phyloP scores from a whole-genome alignment of 2,888 invertebrate species.

The Synanthedon myopaeformis region DNA sequence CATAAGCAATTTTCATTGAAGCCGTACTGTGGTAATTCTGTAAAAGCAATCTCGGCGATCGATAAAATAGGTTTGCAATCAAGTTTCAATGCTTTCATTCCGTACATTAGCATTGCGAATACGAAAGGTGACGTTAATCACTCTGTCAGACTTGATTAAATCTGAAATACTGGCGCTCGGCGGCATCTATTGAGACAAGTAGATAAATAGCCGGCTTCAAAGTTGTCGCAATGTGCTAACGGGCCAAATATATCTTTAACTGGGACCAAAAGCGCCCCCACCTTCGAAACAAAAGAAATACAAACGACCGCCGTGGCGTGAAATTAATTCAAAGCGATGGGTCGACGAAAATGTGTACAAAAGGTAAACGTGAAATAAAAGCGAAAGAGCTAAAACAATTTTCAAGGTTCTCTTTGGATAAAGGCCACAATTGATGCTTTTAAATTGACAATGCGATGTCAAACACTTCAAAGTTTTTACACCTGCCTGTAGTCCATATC shows the following conservation, averaged over 20 bases:
- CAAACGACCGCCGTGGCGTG: conserved; percentile 51
- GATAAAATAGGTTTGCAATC: conserved; percentile 27
- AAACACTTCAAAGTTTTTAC: conserved; percentile 5
- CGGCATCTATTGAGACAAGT: conserved; percentile 53
- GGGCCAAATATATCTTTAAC: conserved; percentile 55
- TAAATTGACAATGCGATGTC: conserved; percentile 30
- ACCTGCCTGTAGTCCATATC: no score
- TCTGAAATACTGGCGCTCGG: conserved; percentile 52
- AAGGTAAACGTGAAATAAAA: conserved; percentile 55
- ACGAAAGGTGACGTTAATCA: conserved; percentile 55
- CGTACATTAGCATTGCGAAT: conserved; percentile 27
- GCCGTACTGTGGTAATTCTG: background rate
- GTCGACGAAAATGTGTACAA: conserved; percentile 53
- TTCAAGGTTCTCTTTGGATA: conserved; percentile 45
- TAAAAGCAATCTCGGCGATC: background rate
- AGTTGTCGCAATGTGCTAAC: conserved; percentile 58
- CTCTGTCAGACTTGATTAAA: conserved; percentile 58
- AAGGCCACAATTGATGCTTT: conserved; percentile 39
- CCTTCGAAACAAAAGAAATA: conserved; percentile 57
- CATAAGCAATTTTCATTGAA: no score
- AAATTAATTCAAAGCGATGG: conserved; percentile 62
- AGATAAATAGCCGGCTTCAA: conserved; percentile 56
- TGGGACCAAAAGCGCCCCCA: conserved; percentile 39
- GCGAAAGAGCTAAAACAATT: conserved; percentile 45
- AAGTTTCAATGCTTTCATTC: conserved; percentile 31